Conservation (phyloP, 37 sponge, comb jelly and placozoan species). For the Eunapius fragilis region DNA sequence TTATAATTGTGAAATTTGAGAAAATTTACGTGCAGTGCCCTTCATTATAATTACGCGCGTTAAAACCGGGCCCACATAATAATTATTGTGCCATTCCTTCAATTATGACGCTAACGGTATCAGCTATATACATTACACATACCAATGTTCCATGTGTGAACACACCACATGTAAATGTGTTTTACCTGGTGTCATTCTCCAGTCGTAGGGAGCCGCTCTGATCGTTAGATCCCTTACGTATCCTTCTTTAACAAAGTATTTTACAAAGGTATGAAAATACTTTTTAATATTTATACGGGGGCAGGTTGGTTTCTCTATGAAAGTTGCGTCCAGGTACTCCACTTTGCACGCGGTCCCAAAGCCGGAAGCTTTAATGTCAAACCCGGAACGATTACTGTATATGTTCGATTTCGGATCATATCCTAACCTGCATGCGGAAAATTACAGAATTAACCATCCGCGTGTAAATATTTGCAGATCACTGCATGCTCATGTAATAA, state of each 20-base stretch:
- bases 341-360: neutral
- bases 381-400: neutral
- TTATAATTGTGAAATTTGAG: too few relatives aligned
- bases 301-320: neutral
- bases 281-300: neutral
- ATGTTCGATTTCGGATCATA: neutral
- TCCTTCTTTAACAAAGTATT: neutral
- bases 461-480: too few relatives aligned
- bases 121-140: too few relatives aligned
- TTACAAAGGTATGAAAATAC: neutral
- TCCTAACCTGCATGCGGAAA: conserved; percentile 11
- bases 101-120: too few relatives aligned
- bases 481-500: too few relatives aligned
- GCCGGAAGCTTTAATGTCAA: neutral
- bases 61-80: too few relatives aligned
- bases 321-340: neutral
- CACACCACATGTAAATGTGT: too few relatives aligned
- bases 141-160: too few relatives aligned
- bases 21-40: too few relatives aligned
- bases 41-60: too few relatives aligned
- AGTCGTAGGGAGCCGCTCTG: neutral
- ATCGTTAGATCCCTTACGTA: neutral
- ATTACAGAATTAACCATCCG: too few relatives aligned
- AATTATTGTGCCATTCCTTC: too few relatives aligned
- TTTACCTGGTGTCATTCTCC: neutral